phyloP scores from a whole-genome alignment of 2,888 invertebrate species.

The Epinotia brunnichana region DNA sequence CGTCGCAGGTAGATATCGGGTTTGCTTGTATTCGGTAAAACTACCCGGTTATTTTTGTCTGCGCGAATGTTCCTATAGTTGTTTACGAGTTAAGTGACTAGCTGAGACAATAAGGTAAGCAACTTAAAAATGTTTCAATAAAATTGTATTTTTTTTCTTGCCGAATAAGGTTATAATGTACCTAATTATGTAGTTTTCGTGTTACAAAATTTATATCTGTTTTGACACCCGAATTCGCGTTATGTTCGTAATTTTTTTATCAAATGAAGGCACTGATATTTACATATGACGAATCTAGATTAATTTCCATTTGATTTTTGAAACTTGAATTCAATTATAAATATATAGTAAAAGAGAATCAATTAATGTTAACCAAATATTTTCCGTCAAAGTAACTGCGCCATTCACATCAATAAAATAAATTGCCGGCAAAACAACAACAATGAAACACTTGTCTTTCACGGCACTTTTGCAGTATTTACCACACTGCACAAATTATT shows the following conservation, averaged over 20 bases:
- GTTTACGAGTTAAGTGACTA: conserved; percentile 11
- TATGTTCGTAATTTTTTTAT: not conserved
- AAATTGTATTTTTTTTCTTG: not conserved
- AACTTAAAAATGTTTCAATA: no score
- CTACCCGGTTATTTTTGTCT: conserved; percentile 35
- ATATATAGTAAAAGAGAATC: not conserved
- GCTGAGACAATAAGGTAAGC: conserved; percentile 7
- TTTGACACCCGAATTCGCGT: not conserved
- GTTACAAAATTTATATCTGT: not conserved
- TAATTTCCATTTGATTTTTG: not conserved
- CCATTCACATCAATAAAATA: conserved; percentile 40
- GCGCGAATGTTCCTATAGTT: conserved; percentile 9
- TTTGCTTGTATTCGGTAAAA: conserved; percentile 28
- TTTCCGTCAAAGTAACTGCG: conserved; percentile 41
- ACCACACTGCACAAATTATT: conserved; percentile 5
- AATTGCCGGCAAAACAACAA: conserved; percentile 48
- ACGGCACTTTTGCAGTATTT: conserved; percentile 14
- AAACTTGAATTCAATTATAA: not conserved
- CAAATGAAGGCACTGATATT: not conserved
- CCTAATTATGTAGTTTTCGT: not conserved
- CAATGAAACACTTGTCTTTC: conserved; percentile 36
- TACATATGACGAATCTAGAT: no score
- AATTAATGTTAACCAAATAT: conserved; percentile 18
- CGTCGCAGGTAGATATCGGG: conserved; percentile 25
- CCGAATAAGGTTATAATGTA: not conserved